Evolutionary conservation across 2,797 vertebrate species (phyloP), one percentile per base, ranked within the genome.

Genomic region (Xenops minutus): DNA sequence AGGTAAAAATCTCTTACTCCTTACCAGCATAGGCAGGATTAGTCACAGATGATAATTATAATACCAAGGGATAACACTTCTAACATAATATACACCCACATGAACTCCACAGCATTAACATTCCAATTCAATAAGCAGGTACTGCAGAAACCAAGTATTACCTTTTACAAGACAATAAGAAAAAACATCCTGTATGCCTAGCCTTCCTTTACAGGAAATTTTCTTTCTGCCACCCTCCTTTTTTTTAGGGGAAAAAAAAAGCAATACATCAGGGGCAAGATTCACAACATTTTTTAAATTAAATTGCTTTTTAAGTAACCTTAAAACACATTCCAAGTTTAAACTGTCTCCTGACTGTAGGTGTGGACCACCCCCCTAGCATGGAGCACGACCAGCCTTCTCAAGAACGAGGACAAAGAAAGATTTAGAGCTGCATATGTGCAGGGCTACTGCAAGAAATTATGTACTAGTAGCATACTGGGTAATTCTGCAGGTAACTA

Each of bases 11-110:
- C 58, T 93, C 68, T 92, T 89, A 82, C 29, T 90, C 63, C 37
- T 93, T 67, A 88, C 66, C 55, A 93, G 71, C 67, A 94, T 2
- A 84, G 87, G 91, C 85, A 93, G 54, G 73, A 95, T 92, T 94
- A 92, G 92, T 96, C 92, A 96, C 63, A 93, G 56, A 85, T 78
- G 62, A 91, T 92, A 92, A 92, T 95, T 92, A 88, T 80, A 95
- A 96, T 74, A 96, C 86, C 76, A 91, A 84, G 30, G 77, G 89
- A 90, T 86, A 96, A 86, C 88, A 85, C 83, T 95, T 85, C 64
- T 41, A 93, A 91, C 66, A 88, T 59, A 96, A 85, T 14, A 85
- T n/a, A 88, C 91, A 93, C 89, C 91, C 81, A 91, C 92, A 88
- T 76, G 39, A 95, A 88, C 69, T 73, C 76, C 79, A 85, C 69